Conservation (phyloP, 1,140 invertebrate genomes). For the Drosophila kurseongensis region DNA sequence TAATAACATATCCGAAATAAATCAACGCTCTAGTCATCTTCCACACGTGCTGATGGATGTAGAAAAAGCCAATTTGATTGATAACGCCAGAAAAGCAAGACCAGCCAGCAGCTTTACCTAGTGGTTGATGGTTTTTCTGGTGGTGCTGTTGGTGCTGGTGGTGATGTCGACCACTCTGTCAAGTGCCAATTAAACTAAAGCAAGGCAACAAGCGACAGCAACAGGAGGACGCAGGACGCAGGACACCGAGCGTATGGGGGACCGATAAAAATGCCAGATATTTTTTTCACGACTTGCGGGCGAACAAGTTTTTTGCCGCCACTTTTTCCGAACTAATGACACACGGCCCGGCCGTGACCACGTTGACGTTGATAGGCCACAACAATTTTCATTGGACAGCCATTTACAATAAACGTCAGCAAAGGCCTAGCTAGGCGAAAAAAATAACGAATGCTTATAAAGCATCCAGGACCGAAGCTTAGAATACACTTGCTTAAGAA, state of each 20-base stretch:
- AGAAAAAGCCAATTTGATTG: slow-evolving; percentile 70
- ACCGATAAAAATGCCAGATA: slow-evolving; percentile 72
- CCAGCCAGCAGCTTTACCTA: slow-evolving; percentile 47
- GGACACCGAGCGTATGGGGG: slow-evolving; percentile 34
- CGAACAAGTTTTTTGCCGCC: slow-evolving; percentile 44
- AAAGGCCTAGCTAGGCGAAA: slow-evolving; percentile 35
- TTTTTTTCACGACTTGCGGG: slow-evolving; percentile 59
- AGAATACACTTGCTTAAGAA: not conserved
- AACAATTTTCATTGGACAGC: slow-evolving; percentile 82
- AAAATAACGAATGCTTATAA: slow-evolving; percentile 4
- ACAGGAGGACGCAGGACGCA: slow-evolving; percentile 30
- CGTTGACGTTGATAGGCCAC: slow-evolving; percentile 82
- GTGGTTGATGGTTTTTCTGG: slow-evolving; percentile 10
- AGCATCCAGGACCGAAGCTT: not conserved
- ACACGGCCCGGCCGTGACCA: slow-evolving; percentile 64
- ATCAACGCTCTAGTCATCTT: slow-evolving; percentile 26
- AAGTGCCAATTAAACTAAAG: slow-evolving; percentile 82
- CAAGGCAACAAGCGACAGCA: slow-evolving; percentile 64
- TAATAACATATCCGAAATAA: slow-evolving; percentile 20
- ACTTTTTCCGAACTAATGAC: slow-evolving; percentile 71
- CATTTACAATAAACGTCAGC: slow-evolving; percentile 83
- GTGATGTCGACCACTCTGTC: slow-evolving; percentile 61
- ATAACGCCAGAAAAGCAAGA: slow-evolving; percentile 48
- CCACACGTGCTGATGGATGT: slow-evolving; percentile 45
- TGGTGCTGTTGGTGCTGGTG: slow-evolving; percentile 14